Evolutionary conservation across 2,888 invertebrate species (phyloP).

Genomic region (Torymus texanus): DNA sequence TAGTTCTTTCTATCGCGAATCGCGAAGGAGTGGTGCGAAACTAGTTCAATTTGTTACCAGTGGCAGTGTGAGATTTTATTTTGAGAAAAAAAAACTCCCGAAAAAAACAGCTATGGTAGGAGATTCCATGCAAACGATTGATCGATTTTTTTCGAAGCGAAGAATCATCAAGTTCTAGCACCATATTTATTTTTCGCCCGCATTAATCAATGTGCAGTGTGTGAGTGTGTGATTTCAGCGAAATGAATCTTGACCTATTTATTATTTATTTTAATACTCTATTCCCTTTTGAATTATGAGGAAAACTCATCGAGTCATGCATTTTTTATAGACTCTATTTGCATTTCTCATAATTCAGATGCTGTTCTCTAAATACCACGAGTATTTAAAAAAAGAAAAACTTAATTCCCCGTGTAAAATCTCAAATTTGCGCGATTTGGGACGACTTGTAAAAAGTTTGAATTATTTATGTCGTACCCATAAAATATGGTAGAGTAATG

Average conservation of each 20-base stretch:
- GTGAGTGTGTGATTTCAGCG: slow-evolving; percentile 66
- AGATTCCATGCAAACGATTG: slow-evolving; percentile 46
- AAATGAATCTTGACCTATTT: slow-evolving; percentile 69
- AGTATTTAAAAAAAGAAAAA: slow-evolving; percentile 66
- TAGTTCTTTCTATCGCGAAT: slow-evolving; percentile 61
- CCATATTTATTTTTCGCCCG: slow-evolving; percentile 63
- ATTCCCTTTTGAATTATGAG: slow-evolving; percentile 50
- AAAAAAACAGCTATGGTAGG: slow-evolving; percentile 48
- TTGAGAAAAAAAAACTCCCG: slow-evolving; percentile 46
- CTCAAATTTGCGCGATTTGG: slow-evolving; percentile 40
- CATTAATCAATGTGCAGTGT: slow-evolving; percentile 62
- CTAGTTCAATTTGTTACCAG: slow-evolving; percentile 71
- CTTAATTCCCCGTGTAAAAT: slow-evolving; percentile 48
- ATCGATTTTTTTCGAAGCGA: slow-evolving; percentile 34
- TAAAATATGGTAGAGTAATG: slow-evolving; percentile 64
- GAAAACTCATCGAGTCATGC: slow-evolving; percentile 13
- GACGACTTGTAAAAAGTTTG: slow-evolving; percentile 71
- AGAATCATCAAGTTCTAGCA: slow-evolving; percentile 58
- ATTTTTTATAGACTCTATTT: slow-evolving; percentile 5
- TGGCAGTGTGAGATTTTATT: slow-evolving; percentile 65
- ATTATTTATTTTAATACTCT: slow-evolving; percentile 73
- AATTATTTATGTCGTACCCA: slow-evolving; percentile 71
- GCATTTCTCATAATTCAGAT: slow-evolving; percentile 45
- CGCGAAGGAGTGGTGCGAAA: slow-evolving; percentile 66
- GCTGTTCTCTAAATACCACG: slow-evolving; percentile 59